Base-by-base conservation (phyloP, 2,888 invertebrate genomes). In the Pheosia gnoma region DNA sequence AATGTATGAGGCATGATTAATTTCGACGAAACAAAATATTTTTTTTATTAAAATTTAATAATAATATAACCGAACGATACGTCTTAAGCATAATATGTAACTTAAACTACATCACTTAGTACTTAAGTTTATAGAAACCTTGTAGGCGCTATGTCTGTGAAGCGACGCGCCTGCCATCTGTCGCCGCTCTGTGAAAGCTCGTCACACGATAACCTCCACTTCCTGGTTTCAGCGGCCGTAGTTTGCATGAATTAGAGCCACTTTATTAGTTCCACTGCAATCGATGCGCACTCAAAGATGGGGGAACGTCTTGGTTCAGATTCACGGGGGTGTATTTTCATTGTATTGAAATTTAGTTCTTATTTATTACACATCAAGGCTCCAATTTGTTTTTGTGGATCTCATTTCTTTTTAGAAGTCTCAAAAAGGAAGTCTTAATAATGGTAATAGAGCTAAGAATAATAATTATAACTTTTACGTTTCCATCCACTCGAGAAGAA, bases 131-230 rank as follows among this genome's bases (percentile, higher is more conserved):
- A n/a, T 9, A 4, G 9, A 5, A 11, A 47, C 0, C 47, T 10
- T 10, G 9, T 43, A 9, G 9, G 43, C 43, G 25, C 25, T 25
- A n/a, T n/a, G 1, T n/a, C 13, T 5, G 25, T 13, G 51, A 5
- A 25, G 7, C 25, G 51, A n/a, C 68, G 71, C 71, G 77, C 61
- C 62, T 79, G 90, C 89, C 90, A 90, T 90, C 90, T 90, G 79
- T 81, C 81, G 87, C 65, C 52, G 54, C 47, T 58, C 61, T 65
- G 58, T 70, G 67, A 77, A 78, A 87, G 80, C 86, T 80, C 74
- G 68, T 78, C 68, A 71, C 71, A 64, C 70, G 63, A 59, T 58
- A 65, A 71, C 65, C 60, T 55, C 52, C 37, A 66, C 67, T 77
- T 70, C 72, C 66, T 67, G 64, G 57, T 63, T 65, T 54, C 62